Evolutionary conservation across 2,113 vertebrate genomes (phyloP).

Genomic region (Chitala chitala): DNA sequence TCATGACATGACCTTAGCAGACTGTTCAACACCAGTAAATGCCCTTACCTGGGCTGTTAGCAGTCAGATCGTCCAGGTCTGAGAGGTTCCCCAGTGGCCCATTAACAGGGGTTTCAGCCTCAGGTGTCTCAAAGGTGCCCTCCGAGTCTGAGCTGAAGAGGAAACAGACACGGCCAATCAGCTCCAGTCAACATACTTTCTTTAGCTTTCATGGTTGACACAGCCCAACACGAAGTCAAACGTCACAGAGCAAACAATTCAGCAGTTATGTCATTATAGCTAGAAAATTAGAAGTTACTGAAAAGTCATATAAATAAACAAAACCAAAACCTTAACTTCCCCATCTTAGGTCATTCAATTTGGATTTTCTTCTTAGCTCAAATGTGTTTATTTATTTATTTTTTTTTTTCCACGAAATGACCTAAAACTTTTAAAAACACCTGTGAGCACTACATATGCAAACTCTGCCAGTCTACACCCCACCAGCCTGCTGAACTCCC

Average conservation of each 20-base stretch:
- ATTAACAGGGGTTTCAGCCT: conserved; percentile 59
- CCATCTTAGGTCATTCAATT: too few relatives aligned
- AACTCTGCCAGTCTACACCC: too few relatives aligned
- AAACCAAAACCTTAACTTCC: too few relatives aligned
- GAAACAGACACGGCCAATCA: not conserved
- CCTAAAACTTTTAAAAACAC: too few relatives aligned
- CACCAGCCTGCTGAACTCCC: too few relatives aligned
- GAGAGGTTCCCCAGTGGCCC: conserved; percentile 60
- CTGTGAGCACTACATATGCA: too few relatives aligned
- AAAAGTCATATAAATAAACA: too few relatives aligned
- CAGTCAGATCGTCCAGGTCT: conserved; percentile 42
- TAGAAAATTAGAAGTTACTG: not conserved
- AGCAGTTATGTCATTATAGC: not conserved
- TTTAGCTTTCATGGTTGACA: not conserved
- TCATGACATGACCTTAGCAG: too few relatives aligned
- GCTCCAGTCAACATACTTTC: not conserved
- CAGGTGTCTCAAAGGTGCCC: conserved; percentile 76
- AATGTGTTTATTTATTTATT: too few relatives aligned
- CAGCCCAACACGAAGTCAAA: not conserved
- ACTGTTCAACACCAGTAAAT: too few relatives aligned
- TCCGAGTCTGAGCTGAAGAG: conserved; percentile 76
- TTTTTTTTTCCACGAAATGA: too few relatives aligned
- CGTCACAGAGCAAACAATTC: not conserved
- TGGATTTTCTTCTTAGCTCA: too few relatives aligned
- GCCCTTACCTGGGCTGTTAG: conserved; percentile 62